Evolutionary conservation across 2,113 vertebrate species (phyloP), one percentile per base, ranked within the genome.

Genomic region (Rostratula benghalensis): DNA sequence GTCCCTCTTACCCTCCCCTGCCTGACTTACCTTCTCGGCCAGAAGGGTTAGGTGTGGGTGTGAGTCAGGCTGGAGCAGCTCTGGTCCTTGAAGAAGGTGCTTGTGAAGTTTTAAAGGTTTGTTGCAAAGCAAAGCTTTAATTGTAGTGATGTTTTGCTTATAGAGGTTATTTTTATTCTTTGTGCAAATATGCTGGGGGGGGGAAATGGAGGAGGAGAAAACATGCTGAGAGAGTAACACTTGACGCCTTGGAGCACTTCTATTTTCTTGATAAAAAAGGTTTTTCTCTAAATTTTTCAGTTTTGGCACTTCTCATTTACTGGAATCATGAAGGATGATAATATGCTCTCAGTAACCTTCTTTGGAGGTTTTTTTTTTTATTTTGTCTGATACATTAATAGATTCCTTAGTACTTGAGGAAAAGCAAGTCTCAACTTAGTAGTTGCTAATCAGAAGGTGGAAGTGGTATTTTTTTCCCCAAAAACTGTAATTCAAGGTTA

Each of bases 401-500:
- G 60, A 92, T 91, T 94, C 59, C 83, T 68, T 68, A 81, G 78
- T 96, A 83, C 11, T 35, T 78, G 69, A 90, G 56, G 76, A 94
- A 61, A 87, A 89, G 19, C 37, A 89, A 87, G 61, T 91, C 80
- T 94, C 56, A 45, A 30, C 37, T 88, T 95, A 88, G 17, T 59
- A 67, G 69, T 33, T 91, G 87, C 57, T 93, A 83, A 95, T 85
- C 76, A 94, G 60, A 85, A 94, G 0, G 0, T 84, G 74, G 33
- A 87, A 81, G 30, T 69, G 63, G 14, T 74, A 2, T 67, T 89
- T 84, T 63, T 64, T 93, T 71, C 23, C 7, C 56, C 53, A 28
- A 87, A 89, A 94, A 76, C 37, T 83, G 91, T 90, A 91, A 96
- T 88, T 92, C 77, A 96, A 92, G 94, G 94, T 96, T 97, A 95